Percentiles rank a stretch among this genome's conserved stretches.
Conservation (phyloP, 2,797 vertebrate genomes). For the Rhincodon typus region DNA sequence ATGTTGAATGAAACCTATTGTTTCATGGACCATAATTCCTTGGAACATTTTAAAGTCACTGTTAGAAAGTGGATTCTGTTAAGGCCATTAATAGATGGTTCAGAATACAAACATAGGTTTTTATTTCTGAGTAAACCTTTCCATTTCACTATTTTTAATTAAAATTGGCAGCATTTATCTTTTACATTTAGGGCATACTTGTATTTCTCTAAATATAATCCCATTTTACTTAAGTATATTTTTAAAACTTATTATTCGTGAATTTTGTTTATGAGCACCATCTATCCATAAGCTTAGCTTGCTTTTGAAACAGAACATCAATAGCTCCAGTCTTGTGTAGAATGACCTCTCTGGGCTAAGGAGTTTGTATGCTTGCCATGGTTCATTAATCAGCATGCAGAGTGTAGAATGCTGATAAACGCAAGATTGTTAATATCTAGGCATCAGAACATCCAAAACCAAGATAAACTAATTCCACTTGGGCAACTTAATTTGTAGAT, state of each 20-base stretch:
- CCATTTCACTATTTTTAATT: neutral
- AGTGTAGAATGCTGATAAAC: slow-evolving; percentile 22
- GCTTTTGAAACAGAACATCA: neutral
- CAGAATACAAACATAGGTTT: neutral
- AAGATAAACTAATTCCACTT: slow-evolving; percentile 20
- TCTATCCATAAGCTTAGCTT: neutral
- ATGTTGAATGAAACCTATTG: slow-evolving; percentile 12
- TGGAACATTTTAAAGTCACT: neutral
- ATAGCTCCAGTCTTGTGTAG: neutral
- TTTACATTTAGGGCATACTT: neutral
- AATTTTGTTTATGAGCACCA: neutral
- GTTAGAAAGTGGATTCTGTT: neutral
- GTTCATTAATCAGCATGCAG: slow-evolving; percentile 15
- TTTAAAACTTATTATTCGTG: neutral
- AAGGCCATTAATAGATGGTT: neutral
- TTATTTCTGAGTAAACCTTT: neutral
- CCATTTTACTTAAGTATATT: neutral
- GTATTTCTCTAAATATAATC: neutral
- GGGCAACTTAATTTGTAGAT: slow-evolving; percentile 12
- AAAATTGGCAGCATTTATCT: neutral
- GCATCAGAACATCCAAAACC: neutral
- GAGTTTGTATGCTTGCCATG: neutral
- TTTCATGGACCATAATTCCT: neutral
- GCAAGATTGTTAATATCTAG: slow-evolving; percentile 2
- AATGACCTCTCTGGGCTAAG: neutral